A percentile compares a stretch with the other conserved stretches of the same genome.
These are phyloP conservation scores for Ctenosaura bakeri DNA, from an alignment of 2,797 vertebrate species.

Conservation along the genomic window DNA sequence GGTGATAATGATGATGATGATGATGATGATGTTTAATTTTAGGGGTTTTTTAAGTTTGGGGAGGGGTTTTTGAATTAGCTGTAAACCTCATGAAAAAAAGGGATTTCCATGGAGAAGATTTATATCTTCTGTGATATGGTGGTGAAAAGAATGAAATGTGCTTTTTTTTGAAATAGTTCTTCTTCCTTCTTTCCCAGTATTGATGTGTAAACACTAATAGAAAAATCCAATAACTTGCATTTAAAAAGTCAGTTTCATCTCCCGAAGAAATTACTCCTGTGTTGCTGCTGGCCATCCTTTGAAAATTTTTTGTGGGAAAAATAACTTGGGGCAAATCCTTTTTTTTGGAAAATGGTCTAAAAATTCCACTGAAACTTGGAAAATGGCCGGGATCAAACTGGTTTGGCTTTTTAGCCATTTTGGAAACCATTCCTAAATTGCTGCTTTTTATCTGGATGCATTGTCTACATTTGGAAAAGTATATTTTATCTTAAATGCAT, in stretches of 20 bases:
- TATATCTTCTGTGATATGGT: fast-evolving
- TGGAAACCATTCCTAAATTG: background rate
- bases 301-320: background rate
- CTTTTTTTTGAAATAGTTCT: too few relatives aligned
- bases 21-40: too few relatives aligned
- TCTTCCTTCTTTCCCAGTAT: background rate
- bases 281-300: background rate
- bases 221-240: background rate
- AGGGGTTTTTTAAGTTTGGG: background rate
- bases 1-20: too few relatives aligned
- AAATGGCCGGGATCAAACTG: background rate
- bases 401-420: background rate
- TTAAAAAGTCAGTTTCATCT: constrained; percentile 3
- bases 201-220: background rate
- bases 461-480: background rate
- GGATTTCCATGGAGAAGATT: background rate
- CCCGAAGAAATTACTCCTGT: background rate
- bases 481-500: background rate
- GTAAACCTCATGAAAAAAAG: background rate
- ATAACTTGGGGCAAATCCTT: background rate
- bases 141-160: background rate
- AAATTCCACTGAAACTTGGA: background rate
- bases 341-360: background rate
- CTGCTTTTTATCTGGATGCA: background rate
- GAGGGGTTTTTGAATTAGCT: constrained; percentile 4